Evolutionary conservation across 2,888 invertebrate genomes (phyloP), one percentile per base, ranked within the genome.

Genomic region (Seira ritae): DNA sequence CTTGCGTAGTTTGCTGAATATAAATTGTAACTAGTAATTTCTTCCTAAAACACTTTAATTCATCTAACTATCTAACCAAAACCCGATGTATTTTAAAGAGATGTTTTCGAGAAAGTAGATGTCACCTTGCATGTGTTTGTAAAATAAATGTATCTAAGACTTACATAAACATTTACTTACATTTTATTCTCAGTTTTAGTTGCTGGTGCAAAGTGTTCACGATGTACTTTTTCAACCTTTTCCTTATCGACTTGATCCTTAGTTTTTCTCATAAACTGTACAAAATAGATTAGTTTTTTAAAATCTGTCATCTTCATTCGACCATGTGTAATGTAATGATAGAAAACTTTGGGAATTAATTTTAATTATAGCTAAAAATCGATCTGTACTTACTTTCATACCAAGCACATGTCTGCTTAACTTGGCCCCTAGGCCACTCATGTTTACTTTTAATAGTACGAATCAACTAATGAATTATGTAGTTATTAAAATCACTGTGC

Each of bases 181-280:
- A 31, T 8, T 31, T 31, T 31, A 31, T 31, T 31, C 31, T 31
- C 77, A 8, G 23, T 10, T 42, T 78, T 78, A 8, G 65, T 67
- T 31, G 31, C 3, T n/a, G 80, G 12, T 42, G 65, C 22, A 71
- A 84, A 86, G 69, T 84, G 82, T 65, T 87, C 65, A 19, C 85
- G 80, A 73, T 85, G 86, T 62, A 80, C 85, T 60, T 85, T 72
- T 24, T 88, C 87, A 24, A 83, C 65, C 17, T 68, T 75, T 50
- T 66, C 67, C 79, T 86, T 74, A 37, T 86, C 86, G 1, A 83
- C 22, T 67, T 86, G 80, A 12, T 84, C 86, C 72, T 85, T 85
- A 20, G 88, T 86, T 67, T 80, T 85, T 73, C 85, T 73, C 88
- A 88, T 88, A 86, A 88, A 88, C 88, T 88, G 55, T 0, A 73